Conservation (phyloP, 2,113 vertebrate species). For the Catharus bicknelli region DNA sequence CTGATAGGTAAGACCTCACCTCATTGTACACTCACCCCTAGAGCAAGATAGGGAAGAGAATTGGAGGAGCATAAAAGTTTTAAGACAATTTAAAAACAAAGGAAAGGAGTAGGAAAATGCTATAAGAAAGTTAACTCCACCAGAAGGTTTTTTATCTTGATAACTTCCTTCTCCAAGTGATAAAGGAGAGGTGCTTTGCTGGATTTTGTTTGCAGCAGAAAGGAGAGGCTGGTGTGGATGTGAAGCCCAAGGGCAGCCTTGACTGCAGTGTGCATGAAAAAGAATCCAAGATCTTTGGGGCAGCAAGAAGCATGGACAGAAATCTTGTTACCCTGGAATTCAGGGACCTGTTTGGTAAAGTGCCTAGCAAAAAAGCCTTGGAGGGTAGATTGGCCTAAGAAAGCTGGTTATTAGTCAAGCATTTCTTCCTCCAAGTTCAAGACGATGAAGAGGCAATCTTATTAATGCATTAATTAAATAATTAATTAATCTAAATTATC, state of each 20-base stretch:
- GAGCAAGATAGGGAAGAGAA: not conserved
- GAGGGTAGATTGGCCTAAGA: not conserved
- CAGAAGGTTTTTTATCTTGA: not conserved
- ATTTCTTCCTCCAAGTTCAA: not conserved
- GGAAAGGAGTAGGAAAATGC: not conserved
- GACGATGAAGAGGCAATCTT: not conserved
- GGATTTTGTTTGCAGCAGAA: not conserved
- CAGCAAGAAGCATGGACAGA: not conserved
- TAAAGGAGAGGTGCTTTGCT: not conserved
- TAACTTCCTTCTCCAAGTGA: not conserved
- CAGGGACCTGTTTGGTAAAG: not conserved
- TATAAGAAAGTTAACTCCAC: not conserved
- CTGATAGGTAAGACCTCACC: not conserved
- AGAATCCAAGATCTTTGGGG: not conserved
- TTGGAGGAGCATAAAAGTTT: not conserved
- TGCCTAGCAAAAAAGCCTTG: not conserved
- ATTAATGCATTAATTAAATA: no score
- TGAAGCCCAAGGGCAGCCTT: not conserved
- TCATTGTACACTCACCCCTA: rapidly evolving
- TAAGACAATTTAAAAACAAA: not conserved
- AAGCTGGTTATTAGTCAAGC: not conserved
- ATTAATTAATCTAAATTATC: no score
- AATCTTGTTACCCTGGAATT: not conserved
- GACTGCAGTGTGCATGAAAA: not conserved
- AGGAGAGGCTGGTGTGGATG: not conserved